Evolutionary conservation across 2,888 invertebrate genomes (phyloP), one percentile per base, ranked within the genome.

Genomic region (Heliconius aoede): DNA sequence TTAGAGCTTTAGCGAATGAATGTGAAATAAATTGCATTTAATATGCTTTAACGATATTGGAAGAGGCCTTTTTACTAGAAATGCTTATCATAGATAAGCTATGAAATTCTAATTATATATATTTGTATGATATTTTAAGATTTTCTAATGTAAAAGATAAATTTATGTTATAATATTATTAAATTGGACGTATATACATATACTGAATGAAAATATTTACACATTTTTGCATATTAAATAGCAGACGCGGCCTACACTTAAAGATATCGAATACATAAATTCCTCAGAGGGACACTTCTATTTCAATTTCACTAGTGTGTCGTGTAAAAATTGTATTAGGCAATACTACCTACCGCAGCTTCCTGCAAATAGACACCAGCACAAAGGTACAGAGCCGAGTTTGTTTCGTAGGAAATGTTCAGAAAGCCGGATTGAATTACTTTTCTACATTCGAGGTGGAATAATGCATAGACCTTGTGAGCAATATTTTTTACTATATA

Each of bases 271-370:
- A 79, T 80, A 80, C 75, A 79, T 78, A 84, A 85, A 85, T 84
- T 83, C 83, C 86, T 88, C 86, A 79, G 81, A 83, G 86, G 85
- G 86, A 88, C 89, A 87, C 88, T 91, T 91, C 88, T 89, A 90
- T 91, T 91, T 90, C 91, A 92, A 92, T 92, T 91, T 85, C 86
- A 86, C 82, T 87, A 86, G 88, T 88, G 86, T 87, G 88, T 88
- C 86, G 86, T 80, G 84, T 85, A 87, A 86, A 89, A 91, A 90
- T 89, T 90, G 89, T 88, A 86, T 91, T 90, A 88, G 86, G 86
- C 83, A 84, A 84, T 82, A 72, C 80, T 75, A 76, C 74, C 82
- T 78, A 81, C 80, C 80, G 77, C 81, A 79, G 82, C 80, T 75
- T 73, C 71, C 74, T 76, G 78, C 79, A 81, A 83, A 75, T 80